These are phyloP conservation scores for Lasioglossum zephyrum DNA, from an alignment of 2,888 invertebrate species.

Conservation along the genomic window DNA sequence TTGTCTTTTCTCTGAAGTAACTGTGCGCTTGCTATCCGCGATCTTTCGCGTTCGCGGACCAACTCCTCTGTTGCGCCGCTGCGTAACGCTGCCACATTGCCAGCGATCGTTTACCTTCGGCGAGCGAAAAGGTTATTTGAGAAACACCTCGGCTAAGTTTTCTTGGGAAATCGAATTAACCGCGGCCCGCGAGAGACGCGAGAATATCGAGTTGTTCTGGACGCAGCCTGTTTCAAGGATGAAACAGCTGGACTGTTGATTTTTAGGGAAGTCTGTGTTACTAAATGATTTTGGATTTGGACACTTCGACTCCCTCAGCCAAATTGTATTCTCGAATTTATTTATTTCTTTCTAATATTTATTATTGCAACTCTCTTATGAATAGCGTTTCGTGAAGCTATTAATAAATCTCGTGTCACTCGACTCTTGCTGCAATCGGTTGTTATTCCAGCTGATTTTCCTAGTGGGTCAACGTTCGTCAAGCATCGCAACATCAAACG, in stretches of 20 bases:
- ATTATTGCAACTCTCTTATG: no score
- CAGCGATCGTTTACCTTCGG: slow-evolving; percentile 32
- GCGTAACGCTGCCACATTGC: slow-evolving; percentile 20
- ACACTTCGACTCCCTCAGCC: no score
- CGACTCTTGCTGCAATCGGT: background rate
- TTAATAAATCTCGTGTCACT: background rate
- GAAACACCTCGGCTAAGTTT: slow-evolving; percentile 17
- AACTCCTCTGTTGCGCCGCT: slow-evolving; percentile 10
- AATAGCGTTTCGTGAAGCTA: background rate
- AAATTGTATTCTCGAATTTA: no score
- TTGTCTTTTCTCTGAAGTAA: background rate
- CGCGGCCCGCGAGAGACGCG: background rate
- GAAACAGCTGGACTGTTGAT: no score
- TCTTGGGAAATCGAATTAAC: slow-evolving; percentile 31
- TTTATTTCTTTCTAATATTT: no score
- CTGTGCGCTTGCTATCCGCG: slow-evolving; percentile 5
- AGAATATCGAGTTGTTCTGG: no score
- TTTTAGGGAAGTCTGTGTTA: no score
- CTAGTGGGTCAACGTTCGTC: background rate
- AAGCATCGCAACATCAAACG: background rate
- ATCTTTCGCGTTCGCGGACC: slow-evolving; percentile 22
- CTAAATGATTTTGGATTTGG: no score
- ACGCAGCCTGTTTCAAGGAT: no score
- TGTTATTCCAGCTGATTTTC: background rate
- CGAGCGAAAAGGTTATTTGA: slow-evolving; percentile 32